Percentiles rank a stretch among this genome's conserved stretches.
Evolutionary conservation across 2,113 vertebrate species (phyloP).

Genomic region (Neopipo cinnamomea): DNA sequence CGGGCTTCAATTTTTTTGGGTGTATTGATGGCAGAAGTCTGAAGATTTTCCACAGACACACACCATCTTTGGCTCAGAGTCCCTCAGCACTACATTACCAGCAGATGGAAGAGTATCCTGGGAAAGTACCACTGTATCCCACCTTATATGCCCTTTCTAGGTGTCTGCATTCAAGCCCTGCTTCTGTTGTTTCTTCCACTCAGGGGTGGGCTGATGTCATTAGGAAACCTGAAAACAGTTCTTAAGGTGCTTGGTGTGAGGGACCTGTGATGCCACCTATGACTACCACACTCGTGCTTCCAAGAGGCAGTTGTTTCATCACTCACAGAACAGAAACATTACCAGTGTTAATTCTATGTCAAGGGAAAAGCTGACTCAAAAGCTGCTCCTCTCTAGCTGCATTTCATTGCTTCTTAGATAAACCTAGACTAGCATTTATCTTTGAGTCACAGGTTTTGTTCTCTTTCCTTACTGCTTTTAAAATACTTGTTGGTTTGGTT

Average conservation of each 20-base stretch:
- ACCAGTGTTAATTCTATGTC: accelerated
- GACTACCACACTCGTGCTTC: neutral
- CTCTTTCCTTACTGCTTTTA: neutral
- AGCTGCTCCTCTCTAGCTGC: neutral
- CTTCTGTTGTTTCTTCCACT: neutral
- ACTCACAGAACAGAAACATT: neutral
- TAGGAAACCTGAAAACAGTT: neutral
- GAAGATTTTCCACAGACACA: neutral
- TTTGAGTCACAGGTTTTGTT: neutral
- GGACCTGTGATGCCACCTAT: neutral
- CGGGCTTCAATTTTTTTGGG: neutral
- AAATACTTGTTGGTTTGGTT: neutral
- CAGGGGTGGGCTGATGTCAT: neutral
- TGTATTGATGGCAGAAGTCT: neutral
- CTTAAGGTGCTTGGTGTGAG: neutral
- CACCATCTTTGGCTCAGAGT: accelerated
- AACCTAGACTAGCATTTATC: conserved; percentile 32
- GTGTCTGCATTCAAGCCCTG: neutral
- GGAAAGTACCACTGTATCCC: neutral
- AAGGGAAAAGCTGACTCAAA: neutral
- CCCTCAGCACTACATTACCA: accelerated
- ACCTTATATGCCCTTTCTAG: neutral
- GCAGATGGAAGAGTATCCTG: neutral
- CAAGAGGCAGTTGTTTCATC: neutral
- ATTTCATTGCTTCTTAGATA: conserved; percentile 34